Evolutionary conservation across 2,113 vertebrate genomes (phyloP).

Genomic region (Picathartes gymnocephalus): DNA sequence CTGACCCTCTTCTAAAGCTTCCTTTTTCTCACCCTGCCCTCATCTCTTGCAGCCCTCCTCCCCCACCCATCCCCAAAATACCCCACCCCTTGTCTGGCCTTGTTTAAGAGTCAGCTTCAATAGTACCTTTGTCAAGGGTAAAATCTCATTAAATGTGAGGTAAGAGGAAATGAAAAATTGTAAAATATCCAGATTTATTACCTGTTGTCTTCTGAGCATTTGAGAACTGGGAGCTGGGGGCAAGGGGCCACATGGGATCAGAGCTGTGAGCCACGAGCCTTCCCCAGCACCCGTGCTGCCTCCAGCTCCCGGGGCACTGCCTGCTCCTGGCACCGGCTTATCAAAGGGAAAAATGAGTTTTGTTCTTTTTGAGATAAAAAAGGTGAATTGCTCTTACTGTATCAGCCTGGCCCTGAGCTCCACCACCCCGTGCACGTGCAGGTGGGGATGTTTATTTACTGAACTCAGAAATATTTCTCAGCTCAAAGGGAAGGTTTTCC

Average conservation of each 20-base stretch:
- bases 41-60: neutral
- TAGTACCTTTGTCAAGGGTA: constrained; percentile 51
- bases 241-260: neutral
- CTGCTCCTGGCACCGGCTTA: rapidly evolving
- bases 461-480: neutral
- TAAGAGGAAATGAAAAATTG: constrained; percentile 60
- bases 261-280: neutral
- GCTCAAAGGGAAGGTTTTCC: neutral
- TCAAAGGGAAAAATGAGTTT: neutral
- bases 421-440: rapidly evolving
- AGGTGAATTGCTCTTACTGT: neutral
- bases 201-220: constrained; percentile 53
- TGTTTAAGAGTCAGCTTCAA: constrained; percentile 48
- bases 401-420: neutral
- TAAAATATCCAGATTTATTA: constrained; percentile 58
- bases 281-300: neutral
- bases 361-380: neutral
- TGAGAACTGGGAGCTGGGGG: neutral
- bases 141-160: constrained; percentile 55
- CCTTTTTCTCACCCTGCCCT: neutral
- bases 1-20: neutral
- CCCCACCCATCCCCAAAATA: neutral
- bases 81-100: constrained; percentile 9
- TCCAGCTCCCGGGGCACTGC: neutral
- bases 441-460: neutral